phyloP scores from a whole-genome alignment of 2,888 invertebrate species.

The Linnaemya tessellans region DNA sequence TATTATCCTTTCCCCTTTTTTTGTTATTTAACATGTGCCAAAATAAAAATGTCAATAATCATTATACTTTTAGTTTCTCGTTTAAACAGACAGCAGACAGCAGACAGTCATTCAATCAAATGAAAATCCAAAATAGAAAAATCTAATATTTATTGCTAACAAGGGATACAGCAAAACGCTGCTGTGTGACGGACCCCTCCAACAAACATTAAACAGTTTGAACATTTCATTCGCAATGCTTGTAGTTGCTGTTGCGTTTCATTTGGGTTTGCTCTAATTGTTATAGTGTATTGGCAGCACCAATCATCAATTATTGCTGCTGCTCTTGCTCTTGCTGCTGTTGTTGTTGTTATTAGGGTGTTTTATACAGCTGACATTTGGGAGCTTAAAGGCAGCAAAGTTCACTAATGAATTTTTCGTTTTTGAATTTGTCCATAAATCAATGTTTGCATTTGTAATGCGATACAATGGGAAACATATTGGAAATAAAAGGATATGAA shows the following conservation, averaged over 20 bases:
- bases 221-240: constrained; percentile 22
- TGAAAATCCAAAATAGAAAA: not conserved
- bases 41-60: constrained; percentile 52
- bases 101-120: constrained; percentile 51
- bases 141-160: constrained; percentile 13
- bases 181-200: constrained; percentile 2
- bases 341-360: not conserved
- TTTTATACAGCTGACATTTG: constrained; percentile 60
- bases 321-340: not conserved
- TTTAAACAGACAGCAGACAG: constrained; percentile 23
- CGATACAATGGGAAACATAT: constrained; percentile 50
- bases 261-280: constrained; percentile 48
- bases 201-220: not conserved
- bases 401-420: constrained; percentile 64
- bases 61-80: constrained; percentile 29
- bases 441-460: constrained; percentile 71
- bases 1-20: not conserved
- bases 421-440: constrained; percentile 65
- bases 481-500: constrained; percentile 38
- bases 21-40: constrained; percentile 2
- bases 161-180: constrained; percentile 4
- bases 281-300: constrained; percentile 18
- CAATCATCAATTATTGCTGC: constrained; percentile 18
- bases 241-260: constrained; percentile 13
- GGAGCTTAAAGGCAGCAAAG: constrained; percentile 55